A percentile compares a stretch with the other conserved stretches of the same genome.
Conservation (phyloP, 1,140 invertebrate genomes). For the Paramacrobiotus metropolitanus region DNA sequence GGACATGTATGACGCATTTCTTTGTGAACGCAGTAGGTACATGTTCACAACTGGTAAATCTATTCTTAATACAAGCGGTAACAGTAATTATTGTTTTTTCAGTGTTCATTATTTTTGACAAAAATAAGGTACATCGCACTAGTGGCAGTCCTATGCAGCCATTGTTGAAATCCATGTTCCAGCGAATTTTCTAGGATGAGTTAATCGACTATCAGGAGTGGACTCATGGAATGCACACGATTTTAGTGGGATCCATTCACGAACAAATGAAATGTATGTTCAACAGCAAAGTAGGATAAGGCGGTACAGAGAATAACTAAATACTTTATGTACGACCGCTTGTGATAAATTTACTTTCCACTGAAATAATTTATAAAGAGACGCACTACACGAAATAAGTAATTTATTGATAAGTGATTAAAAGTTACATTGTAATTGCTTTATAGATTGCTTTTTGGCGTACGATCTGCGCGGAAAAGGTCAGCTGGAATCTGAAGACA, state of each 20-base stretch:
- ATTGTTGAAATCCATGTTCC: no score
- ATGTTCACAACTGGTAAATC: background rate
- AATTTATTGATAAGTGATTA: no score
- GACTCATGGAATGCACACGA: background rate
- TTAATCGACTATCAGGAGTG: slow-evolving; percentile 1
- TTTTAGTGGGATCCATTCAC: background rate
- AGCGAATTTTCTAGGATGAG: no score
- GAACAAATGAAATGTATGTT: background rate
- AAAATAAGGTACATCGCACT: no score
- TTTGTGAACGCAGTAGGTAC: background rate
- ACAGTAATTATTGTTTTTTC: background rate
- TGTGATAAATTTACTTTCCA: no score
- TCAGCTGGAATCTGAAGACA: background rate
- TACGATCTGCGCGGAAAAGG: background rate
- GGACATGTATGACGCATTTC: background rate
- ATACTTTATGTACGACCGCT: background rate
- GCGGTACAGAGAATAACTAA: background rate
- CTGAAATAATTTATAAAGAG: no score
- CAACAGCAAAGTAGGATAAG: no score
- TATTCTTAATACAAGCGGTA: background rate
- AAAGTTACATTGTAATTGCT: no score
- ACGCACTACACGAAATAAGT: no score
- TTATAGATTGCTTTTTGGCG: background rate
- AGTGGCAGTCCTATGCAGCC: no score
- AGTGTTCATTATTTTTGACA: background rate